These are phyloP conservation scores for Heteromyza rotundicornis DNA, from an alignment of 2,888 invertebrate genomes.

Conservation along the genomic window DNA sequence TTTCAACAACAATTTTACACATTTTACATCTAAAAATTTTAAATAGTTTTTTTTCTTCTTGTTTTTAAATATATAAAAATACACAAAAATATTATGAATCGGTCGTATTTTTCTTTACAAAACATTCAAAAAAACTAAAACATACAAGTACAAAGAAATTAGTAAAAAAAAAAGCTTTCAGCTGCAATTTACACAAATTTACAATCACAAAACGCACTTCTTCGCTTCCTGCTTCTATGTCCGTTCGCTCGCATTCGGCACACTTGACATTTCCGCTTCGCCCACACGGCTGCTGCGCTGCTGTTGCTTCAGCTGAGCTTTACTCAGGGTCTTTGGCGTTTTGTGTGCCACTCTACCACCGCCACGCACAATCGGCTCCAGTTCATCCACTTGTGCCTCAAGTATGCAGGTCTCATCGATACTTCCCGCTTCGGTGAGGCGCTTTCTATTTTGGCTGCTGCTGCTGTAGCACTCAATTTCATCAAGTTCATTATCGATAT, in stretches of 20 bases:
- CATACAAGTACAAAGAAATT: not conserved
- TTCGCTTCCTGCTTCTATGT: not conserved
- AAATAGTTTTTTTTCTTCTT: too few relatives aligned
- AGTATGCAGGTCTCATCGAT: slow-evolving; percentile 5
- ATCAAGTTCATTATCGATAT: slow-evolving; percentile 1
- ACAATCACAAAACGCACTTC: slow-evolving; percentile 21
- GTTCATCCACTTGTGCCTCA: not conserved
- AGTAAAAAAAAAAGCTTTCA: not conserved
- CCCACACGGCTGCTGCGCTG: too few relatives aligned
- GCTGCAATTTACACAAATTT: slow-evolving; percentile 24
- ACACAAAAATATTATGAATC: too few relatives aligned
- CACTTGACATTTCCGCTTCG: not conserved
- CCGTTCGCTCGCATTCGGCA: not conserved
- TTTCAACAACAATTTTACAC: too few relatives aligned
- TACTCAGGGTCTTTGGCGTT: not conserved
- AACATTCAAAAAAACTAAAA: not conserved
- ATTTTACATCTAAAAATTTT: too few relatives aligned
- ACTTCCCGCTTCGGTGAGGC: too few relatives aligned
- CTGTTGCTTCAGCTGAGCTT: not conserved
- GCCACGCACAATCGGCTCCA: slow-evolving; percentile 17
- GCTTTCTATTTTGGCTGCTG: not conserved
- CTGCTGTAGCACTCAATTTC: slow-evolving; percentile 8
- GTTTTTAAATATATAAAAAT: too few relatives aligned
- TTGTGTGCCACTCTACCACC: not conserved
- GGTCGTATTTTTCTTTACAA: too few relatives aligned